Percentiles rank a stretch among this genome's conserved stretches.
phyloP scores from a whole-genome alignment of 2,888 invertebrate genomes.

The Thecocarcelia acutangulata region DNA sequence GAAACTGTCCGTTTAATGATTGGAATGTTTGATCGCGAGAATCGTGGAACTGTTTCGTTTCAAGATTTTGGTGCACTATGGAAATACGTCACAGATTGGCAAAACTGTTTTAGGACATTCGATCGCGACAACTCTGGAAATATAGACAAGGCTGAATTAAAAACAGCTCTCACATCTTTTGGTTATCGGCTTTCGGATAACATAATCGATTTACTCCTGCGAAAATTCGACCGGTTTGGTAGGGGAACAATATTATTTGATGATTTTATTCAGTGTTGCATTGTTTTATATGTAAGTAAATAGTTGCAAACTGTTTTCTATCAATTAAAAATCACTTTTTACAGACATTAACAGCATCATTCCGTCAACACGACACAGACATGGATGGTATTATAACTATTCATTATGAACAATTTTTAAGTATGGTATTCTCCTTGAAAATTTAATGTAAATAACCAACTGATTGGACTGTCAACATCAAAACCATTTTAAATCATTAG shows the following conservation, averaged over 20 bases:
- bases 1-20: slow-evolving; percentile 91
- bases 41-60: slow-evolving; percentile 94
- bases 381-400: slow-evolving; percentile 97
- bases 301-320: background rate
- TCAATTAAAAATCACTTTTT: slow-evolving; percentile 75
- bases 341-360: slow-evolving; percentile 93
- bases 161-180: slow-evolving; percentile 93
- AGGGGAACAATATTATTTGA: slow-evolving; percentile 96
- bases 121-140: slow-evolving; percentile 96
- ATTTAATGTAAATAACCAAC: slow-evolving; percentile 81
- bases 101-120: slow-evolving; percentile 95
- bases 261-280: slow-evolving; percentile 98
- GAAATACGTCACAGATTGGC: slow-evolving; percentile 99
- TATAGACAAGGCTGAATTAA: slow-evolving; percentile 95
- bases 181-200: slow-evolving; percentile 93
- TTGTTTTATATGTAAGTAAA: slow-evolving; percentile 92
- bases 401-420: slow-evolving; percentile 96
- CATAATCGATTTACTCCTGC: slow-evolving; percentile 89
- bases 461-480: too few species aligned
- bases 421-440: slow-evolving; percentile 93
- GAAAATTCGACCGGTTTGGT: slow-evolving; percentile 97
- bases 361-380: slow-evolving; percentile 93
- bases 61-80: slow-evolving; percentile 97
- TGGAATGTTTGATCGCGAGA: slow-evolving; percentile 97
- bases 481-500: background rate